Evolutionary conservation across 2,113 vertebrate species (phyloP).

Genomic region (Carassius gibelio): DNA sequence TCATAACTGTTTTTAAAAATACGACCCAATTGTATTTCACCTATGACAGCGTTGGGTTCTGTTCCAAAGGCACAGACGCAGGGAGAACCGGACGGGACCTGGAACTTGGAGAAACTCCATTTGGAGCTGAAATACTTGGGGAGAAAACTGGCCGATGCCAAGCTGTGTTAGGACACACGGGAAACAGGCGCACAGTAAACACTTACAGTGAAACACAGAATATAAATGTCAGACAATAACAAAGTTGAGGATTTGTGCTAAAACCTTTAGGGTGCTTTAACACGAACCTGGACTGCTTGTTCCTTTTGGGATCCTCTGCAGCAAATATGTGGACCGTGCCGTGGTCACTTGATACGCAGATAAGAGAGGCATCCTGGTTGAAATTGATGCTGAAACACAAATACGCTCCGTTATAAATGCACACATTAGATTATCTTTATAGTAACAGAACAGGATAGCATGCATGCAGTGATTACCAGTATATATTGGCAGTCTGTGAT

Average conservation of each 20-base stretch:
- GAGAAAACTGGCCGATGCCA: conserved; percentile 95
- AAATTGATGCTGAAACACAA: conserved; percentile 86
- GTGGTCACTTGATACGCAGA: conserved; percentile 97
- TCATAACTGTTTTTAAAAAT: not conserved
- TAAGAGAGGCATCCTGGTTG: conserved; percentile 96
- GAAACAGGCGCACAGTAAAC: not conserved
- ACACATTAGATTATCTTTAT: not conserved
- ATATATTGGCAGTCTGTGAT: conserved; percentile 95
- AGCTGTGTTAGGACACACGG: conserved; percentile 70
- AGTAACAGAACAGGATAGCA: not conserved
- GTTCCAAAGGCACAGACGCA: conserved; percentile 99
- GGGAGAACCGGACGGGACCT: conserved; percentile 95
- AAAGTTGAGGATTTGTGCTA: not conserved
- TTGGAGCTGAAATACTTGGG: conserved; percentile 99
- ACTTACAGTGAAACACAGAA: not conserved
- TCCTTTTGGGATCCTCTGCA: conserved; percentile 95
- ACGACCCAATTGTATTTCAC: conserved; percentile 67
- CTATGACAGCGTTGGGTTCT: conserved; percentile 93
- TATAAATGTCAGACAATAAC: not conserved
- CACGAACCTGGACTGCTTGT: conserved; percentile 92
- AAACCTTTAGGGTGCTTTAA: not conserved
- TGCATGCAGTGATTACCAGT: conserved; percentile 79
- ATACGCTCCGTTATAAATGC: conserved; percentile 10
- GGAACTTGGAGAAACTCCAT: conserved; percentile 99
- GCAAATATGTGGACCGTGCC: conserved; percentile 97